Evolutionary conservation across 1,140 invertebrate species (phyloP).

Genomic region (Zelostemma sp.): DNA sequence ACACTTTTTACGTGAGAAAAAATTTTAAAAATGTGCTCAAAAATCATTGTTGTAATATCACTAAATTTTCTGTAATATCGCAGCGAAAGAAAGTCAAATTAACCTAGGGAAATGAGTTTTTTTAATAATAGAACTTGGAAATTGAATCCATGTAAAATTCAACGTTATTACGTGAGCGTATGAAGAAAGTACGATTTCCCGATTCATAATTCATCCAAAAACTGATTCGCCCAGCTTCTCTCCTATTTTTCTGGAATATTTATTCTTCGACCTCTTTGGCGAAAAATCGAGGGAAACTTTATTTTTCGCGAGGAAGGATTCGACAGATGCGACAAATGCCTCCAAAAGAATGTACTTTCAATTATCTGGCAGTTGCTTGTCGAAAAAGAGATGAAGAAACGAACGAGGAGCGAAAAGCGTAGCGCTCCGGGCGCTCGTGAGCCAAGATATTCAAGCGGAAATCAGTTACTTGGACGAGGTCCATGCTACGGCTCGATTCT

Average conservation of each 20-base stretch:
- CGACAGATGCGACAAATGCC: slow-evolving; percentile 25
- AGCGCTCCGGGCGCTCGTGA: slow-evolving; percentile 13
- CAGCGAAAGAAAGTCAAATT: too few species aligned
- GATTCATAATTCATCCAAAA: too few species aligned
- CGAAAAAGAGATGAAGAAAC: slow-evolving; percentile 12
- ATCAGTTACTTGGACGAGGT: slow-evolving; percentile 60
- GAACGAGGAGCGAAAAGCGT: slow-evolving; percentile 8
- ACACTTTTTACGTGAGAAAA: too few species aligned
- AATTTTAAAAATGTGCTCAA: too few species aligned
- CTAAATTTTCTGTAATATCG: too few species aligned
- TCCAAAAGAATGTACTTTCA: slow-evolving; percentile 23
- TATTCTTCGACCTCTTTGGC: too few species aligned
- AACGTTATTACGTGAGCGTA: too few species aligned
- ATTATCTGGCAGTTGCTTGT: slow-evolving; percentile 37
- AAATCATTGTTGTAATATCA: too few species aligned
- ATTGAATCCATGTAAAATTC: not conserved
- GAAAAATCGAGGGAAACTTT: too few species aligned
- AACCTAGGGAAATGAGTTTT: too few species aligned
- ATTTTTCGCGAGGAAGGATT: slow-evolving; percentile 2
- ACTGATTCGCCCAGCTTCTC: too few species aligned
- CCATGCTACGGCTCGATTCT: slow-evolving; percentile 48
- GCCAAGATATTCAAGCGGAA: slow-evolving; percentile 51
- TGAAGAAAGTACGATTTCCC: slow-evolving; percentile 1
- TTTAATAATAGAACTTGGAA: not conserved
- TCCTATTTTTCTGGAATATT: not conserved